Evolutionary conservation across 2,888 invertebrate genomes (phyloP), one percentile per base, ranked within the genome.

Genomic region (Sesia bembeciformis): DNA sequence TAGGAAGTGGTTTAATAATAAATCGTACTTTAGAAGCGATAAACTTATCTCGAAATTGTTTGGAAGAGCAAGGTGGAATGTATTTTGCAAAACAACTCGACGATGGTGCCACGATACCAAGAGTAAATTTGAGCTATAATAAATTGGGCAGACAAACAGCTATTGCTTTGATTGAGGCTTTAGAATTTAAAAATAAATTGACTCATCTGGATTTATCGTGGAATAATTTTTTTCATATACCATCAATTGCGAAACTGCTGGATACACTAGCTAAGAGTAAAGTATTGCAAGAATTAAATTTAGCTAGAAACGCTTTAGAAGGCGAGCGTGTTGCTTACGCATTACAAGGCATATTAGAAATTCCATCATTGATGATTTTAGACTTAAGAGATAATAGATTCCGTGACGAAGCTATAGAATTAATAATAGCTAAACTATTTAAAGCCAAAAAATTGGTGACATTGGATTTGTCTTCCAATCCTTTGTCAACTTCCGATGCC

Each of bases 401-500:
- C 3, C 43, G 60, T 54, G 67, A 62, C 4, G 64, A 70, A 54
- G 59, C 68, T 2, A 58, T 76, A 43, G 23, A 49, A 3, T 53
- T 62, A 39, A 66, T 78, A 6, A 40, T 58, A n/a, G 4, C 56
- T 3, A 59, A 57, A 54, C 58, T 80, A 39, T 39, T 54, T 2
- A 64, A 61, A 52, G 71, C 74, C 39, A 68, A 66, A 43, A 70
- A 66, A 46, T 56, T 78, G 5, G 40, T 39, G 4, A 68, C 67
- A 7, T 61, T 80, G 4, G 64, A 76, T 59, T 57, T 80, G n/a
- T 78, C 78, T 0, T 67, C 43, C 42, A 78, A 80, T 54, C 77
- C 77, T 6, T 51, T 80, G 56, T 57, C 61, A 40, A 59, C 70
- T 3, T 46, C 46, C 0, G 75, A 74, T 40, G 75, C 76, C 3